A percentile compares a stretch with the other conserved stretches of the same genome.
Conservation (phyloP, 2,113 vertebrate species). For the Rattus rattus region DNA sequence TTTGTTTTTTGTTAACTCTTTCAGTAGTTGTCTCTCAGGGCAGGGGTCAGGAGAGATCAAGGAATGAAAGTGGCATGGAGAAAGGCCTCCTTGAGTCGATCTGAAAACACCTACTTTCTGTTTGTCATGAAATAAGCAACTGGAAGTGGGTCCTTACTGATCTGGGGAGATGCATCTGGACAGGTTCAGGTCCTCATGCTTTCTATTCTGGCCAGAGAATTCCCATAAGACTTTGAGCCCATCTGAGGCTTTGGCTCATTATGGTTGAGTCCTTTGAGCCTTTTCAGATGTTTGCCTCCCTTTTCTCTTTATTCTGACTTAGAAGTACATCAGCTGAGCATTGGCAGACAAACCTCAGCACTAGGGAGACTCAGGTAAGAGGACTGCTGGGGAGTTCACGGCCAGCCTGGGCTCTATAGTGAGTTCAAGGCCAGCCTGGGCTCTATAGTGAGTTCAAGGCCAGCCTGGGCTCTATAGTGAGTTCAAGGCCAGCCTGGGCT, state of each 20-base stretch:
- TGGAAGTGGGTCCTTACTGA: background rate
- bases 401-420: background rate
- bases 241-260: background rate
- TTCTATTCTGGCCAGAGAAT: conserved; percentile 15
- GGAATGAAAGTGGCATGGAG: background rate
- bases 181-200: background rate
- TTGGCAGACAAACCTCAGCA: background rate
- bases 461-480: no score
- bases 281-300: conserved; percentile 12
- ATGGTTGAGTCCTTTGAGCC: conserved; percentile 10
- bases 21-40: conserved; percentile 12
- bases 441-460: no score
- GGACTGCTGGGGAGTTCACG: background rate
- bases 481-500: no score
- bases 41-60: background rate
- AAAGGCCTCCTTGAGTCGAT: conserved; percentile 8
- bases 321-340: background rate
- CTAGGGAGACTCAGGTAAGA: background rate
- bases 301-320: background rate
- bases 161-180: background rate
- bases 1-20: background rate
- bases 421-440: no score
- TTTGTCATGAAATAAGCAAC: background rate
- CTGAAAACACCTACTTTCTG: background rate
- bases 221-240: background rate